These are phyloP conservation scores for Acinonyx jubatus DNA, from an alignment of 2,113 vertebrate species.

Conservation along the genomic window DNA sequence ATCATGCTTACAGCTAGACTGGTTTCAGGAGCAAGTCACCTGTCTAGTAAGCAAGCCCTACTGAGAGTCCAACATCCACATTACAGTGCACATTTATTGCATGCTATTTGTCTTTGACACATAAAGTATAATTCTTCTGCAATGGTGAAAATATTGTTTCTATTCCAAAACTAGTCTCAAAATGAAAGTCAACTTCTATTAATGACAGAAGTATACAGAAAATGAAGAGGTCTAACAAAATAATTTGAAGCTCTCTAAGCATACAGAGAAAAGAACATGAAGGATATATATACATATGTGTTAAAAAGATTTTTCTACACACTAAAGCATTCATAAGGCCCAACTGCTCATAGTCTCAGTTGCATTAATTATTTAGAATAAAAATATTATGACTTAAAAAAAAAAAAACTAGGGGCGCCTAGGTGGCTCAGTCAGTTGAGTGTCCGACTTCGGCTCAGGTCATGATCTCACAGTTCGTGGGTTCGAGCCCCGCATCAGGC, in stretches of 20 bases:
- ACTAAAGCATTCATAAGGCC: background rate
- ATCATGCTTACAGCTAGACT: background rate
- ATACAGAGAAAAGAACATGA: background rate
- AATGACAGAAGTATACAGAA: constrained; percentile 16
- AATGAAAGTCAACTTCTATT: background rate
- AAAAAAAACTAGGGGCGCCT: background rate
- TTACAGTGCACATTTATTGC: background rate
- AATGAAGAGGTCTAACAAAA: background rate
- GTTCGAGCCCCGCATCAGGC: too few relatives aligned
- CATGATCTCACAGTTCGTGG: too few relatives aligned
- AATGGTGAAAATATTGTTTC: background rate
- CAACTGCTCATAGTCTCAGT: background rate
- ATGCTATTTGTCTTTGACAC: background rate
- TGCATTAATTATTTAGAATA: background rate
- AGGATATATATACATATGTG: background rate
- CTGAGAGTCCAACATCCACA: background rate
- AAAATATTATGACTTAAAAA: background rate
- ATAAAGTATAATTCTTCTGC: background rate
- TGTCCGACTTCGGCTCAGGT: too few relatives aligned
- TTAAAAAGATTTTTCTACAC: background rate
- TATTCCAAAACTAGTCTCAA: constrained; percentile 9
- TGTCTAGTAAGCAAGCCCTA: background rate
- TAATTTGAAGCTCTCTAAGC: background rate
- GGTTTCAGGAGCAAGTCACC: background rate
- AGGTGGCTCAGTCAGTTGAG: too few relatives aligned